These are phyloP conservation scores for Limonius californicus DNA, from an alignment of 1,140 invertebrate species.

Conservation along the genomic window DNA sequence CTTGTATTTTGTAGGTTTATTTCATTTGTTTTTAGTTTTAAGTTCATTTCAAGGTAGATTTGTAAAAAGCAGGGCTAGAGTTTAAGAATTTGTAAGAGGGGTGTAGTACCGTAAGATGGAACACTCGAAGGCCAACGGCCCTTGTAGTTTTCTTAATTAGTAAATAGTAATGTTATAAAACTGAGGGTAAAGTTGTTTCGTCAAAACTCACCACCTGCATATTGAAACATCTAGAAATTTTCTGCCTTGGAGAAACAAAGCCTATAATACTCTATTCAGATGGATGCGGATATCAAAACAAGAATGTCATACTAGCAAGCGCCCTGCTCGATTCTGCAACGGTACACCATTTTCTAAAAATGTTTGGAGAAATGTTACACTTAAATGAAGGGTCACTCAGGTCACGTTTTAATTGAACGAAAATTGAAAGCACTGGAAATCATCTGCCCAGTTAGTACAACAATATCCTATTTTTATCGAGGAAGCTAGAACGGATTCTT, in stretches of 20 bases:
- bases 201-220: constrained; percentile 21
- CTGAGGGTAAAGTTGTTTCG: constrained; percentile 30
- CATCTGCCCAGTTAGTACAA: constrained; percentile 28
- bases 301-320: not conserved
- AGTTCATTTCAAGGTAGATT: too few relatives aligned
- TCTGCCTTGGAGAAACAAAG: not conserved
- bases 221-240: not conserved
- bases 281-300: constrained; percentile 15
- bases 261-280: not conserved
- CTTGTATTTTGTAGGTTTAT: too few relatives aligned
- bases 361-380: constrained; percentile 36
- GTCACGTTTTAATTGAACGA: constrained; percentile 36
- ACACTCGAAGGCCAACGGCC: too few relatives aligned
- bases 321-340: constrained; percentile 5
- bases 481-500: constrained; percentile 31
- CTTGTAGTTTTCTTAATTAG: too few relatives aligned
- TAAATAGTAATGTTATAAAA: too few relatives aligned
- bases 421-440: constrained; percentile 28
- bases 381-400: constrained; percentile 40
- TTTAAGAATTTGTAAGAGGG: too few relatives aligned
- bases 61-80: too few relatives aligned
- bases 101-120: too few relatives aligned
- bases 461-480: constrained; percentile 22
- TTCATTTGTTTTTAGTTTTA: too few relatives aligned
- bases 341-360: not conserved